Base-by-base conservation (phyloP, 2,797 vertebrate genomes). In the Lemur catta region DNA sequence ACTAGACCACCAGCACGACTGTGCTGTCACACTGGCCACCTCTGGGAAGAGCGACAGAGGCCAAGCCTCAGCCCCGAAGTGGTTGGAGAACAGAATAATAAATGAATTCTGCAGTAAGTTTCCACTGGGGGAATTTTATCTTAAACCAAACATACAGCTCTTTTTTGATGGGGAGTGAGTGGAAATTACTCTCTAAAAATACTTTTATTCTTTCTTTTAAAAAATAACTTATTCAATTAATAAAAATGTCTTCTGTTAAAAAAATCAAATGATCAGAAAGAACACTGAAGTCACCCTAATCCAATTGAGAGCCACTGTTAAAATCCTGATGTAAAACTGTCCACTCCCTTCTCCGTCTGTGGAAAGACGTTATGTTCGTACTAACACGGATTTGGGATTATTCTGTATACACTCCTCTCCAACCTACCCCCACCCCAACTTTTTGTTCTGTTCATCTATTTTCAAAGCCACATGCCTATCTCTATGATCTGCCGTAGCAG, bases 1-100 rank as follows among this genome's bases (percentile, higher is more conserved):
- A 96, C 55, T 69, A 63, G 93, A 96, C 67, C 91, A 97, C 76
- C 94, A 97, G 87, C 15, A 95, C 87, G 89, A 78, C 87, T 41
- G 2, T 52, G 48, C 4, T 78, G 88, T 97, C 97, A 92, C 61
- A 80, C 48, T 82, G 96, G 78, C 87, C 95, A 97, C 86, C 97
- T 79, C 38, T 74, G 46, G 97, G 63, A 96, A 95, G 76, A 97
- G 94, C 18, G 35, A 95, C 84, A 46, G 72, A 50, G 11, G 2
- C 89, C 95, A 22, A 84, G 41, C 28, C 22, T 46, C 6, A 0
- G n/a, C 28, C 4, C 57, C 15, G 4, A 26, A 9, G 0, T 55
- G 2, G 82, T 43, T 10, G 9, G 38, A 89, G 24, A 96, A 20
- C n/a, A 1, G 90, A 96, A 97, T 87, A 85, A 91, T 72, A 94